Conservation (phyloP, 2,888 invertebrate genomes). For the Cheilosia scutellata region DNA sequence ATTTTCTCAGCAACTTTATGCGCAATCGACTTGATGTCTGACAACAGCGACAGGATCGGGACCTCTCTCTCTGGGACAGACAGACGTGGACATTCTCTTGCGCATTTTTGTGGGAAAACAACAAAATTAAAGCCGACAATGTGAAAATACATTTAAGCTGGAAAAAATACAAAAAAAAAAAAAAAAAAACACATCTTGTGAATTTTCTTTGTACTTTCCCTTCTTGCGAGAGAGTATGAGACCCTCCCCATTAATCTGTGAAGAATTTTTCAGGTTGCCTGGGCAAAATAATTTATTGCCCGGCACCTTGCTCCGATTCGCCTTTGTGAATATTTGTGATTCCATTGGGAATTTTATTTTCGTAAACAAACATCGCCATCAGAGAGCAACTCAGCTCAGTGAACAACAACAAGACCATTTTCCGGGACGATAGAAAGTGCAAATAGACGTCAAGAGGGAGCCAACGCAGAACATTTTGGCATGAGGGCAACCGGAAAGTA, state of each 20-base stretch:
- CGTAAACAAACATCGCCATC: slow-evolving; percentile 65
- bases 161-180: slow-evolving; percentile 9
- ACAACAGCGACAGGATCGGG: slow-evolving; percentile 38
- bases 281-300: slow-evolving; percentile 77
- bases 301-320: slow-evolving; percentile 76
- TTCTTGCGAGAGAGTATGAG: not conserved
- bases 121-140: slow-evolving; percentile 49
- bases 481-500: slow-evolving; percentile 53
- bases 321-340: slow-evolving; percentile 76
- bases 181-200: slow-evolving; percentile 48
- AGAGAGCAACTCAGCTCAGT: slow-evolving; percentile 11
- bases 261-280: slow-evolving; percentile 74
- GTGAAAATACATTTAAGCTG: slow-evolving; percentile 39
- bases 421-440: slow-evolving; percentile 65
- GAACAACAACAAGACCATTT: slow-evolving; percentile 43
- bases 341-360: slow-evolving; percentile 75
- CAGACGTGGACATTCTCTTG: slow-evolving; percentile 8
- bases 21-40: slow-evolving; percentile 40
- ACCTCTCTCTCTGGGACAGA: not conserved
- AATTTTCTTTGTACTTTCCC: slow-evolving; percentile 27
- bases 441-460: slow-evolving; percentile 53
- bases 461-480: slow-evolving; percentile 21
- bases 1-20: slow-evolving; percentile 54
- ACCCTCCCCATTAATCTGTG: slow-evolving; percentile 61
- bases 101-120: not conserved